A percentile compares a stretch with the other conserved stretches of the same genome.
phyloP scores from a whole-genome alignment of 2,888 invertebrate genomes.

The Halictus ligatus region DNA sequence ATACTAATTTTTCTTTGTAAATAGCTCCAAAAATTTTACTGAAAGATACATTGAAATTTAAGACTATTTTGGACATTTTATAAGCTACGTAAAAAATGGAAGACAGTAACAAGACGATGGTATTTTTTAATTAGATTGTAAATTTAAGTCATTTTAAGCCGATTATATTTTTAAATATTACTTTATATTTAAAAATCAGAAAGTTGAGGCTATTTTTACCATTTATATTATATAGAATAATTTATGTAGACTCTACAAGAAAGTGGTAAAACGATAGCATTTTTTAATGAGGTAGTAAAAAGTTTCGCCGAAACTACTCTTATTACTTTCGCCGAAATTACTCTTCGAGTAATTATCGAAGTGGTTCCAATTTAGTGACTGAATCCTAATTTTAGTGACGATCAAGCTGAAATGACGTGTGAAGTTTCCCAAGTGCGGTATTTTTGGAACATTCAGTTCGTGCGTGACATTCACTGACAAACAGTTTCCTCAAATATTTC shows the following conservation, averaged over 20 bases:
- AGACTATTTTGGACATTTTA: neutral
- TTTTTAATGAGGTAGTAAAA: neutral
- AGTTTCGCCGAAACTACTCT: too few relatives aligned
- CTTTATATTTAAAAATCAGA: too few relatives aligned
- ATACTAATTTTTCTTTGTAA: neutral
- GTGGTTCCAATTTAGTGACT: neutral
- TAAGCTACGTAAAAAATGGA: neutral
- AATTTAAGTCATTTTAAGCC: too few relatives aligned
- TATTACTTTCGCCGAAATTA: neutral
- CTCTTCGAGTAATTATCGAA: neutral
- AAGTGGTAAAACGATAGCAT: neutral
- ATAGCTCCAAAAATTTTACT: neutral
- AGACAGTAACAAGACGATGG: neutral
- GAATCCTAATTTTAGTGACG: neutral
- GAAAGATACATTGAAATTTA: neutral
- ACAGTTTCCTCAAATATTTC: neutral
- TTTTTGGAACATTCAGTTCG: neutral
- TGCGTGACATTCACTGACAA: neutral
- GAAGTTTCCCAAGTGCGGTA: neutral
- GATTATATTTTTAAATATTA: too few relatives aligned
- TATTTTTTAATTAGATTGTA: too few relatives aligned
- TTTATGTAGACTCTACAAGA: too few relatives aligned
- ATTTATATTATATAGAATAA: too few relatives aligned
- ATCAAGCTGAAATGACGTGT: neutral
- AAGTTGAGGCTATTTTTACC: too few relatives aligned